A percentile compares a stretch with the other conserved stretches of the same genome.
These are phyloP conservation scores for Saturnia pavonia DNA, from an alignment of 2,888 invertebrate genomes.

Conservation along the genomic window DNA sequence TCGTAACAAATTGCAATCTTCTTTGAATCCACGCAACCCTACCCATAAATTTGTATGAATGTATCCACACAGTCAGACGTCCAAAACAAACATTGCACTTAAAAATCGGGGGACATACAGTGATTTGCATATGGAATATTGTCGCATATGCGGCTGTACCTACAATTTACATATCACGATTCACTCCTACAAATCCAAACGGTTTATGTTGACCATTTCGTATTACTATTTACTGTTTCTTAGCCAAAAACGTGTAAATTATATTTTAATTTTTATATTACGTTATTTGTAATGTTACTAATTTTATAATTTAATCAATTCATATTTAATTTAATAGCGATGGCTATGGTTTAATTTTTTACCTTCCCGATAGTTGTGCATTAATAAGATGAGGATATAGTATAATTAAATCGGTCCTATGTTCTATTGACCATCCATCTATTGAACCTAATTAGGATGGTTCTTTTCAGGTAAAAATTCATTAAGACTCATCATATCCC, in stretches of 20 bases:
- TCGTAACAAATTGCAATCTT: conserved; percentile 7
- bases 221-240: background rate
- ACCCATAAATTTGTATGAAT: conserved; percentile 41
- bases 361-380: too few species aligned
- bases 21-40: conserved; percentile 19
- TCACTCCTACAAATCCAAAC: background rate
- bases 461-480: too few species aligned
- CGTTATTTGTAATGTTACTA: too few species aligned
- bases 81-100: conserved; percentile 73
- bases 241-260: background rate
- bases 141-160: conserved; percentile 70
- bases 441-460: too few species aligned
- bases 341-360: too few species aligned
- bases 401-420: too few species aligned
- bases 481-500: too few species aligned
- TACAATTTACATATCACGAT: conserved; percentile 23
- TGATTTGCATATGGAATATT: conserved; percentile 77
- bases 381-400: too few species aligned
- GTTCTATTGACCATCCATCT: too few species aligned
- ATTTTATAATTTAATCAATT: too few species aligned
- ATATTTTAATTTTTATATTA: too few species aligned
- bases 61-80: conserved; percentile 54
- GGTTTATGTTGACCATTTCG: background rate
- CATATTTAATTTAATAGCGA: too few species aligned
- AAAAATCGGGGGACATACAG: conserved; percentile 66